phyloP scores from a whole-genome alignment of 2,113 vertebrate genomes.

The Notarius quadriscutis region DNA sequence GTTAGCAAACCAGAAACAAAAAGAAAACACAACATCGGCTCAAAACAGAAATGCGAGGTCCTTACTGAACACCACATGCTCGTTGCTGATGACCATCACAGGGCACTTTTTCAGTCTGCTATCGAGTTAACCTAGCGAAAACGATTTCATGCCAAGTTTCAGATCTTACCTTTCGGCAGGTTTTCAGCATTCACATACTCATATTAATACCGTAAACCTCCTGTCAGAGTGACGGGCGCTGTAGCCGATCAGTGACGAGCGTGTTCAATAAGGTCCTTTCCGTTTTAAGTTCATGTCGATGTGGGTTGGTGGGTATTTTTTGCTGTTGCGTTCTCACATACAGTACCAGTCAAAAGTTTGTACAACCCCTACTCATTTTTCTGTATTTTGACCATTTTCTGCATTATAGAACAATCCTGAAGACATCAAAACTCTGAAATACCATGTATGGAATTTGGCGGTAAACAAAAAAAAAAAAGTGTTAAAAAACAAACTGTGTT shows the following conservation, averaged over 20 bases:
- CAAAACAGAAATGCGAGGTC: neutral
- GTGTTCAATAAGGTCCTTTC: neutral
- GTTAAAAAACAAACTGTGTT: too few species aligned
- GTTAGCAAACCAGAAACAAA: neutral
- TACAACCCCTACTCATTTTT: too few species aligned
- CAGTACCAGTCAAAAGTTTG: too few species aligned
- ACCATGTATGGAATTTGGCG: too few species aligned
- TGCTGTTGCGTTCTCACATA: neutral
- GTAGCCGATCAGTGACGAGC: neutral
- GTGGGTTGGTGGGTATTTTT: neutral
- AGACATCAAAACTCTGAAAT: too few species aligned
- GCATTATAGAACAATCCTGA: too few species aligned
- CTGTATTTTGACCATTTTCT: too few species aligned
- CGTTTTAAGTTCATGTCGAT: neutral
- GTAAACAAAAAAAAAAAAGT: too few species aligned
- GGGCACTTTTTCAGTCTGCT: neutral
- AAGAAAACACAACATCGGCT: neutral
- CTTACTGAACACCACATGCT: neutral
- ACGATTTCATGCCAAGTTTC: too few species aligned
- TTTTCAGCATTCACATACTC: neutral
- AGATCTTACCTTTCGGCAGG: neutral
- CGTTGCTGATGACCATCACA: neutral
- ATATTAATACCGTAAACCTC: neutral
- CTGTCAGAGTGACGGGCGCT: neutral
- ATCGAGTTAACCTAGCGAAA: too few species aligned